Base-by-base conservation (phyloP, 2,113 vertebrate genomes). In the Taurulus bubalis region DNA sequence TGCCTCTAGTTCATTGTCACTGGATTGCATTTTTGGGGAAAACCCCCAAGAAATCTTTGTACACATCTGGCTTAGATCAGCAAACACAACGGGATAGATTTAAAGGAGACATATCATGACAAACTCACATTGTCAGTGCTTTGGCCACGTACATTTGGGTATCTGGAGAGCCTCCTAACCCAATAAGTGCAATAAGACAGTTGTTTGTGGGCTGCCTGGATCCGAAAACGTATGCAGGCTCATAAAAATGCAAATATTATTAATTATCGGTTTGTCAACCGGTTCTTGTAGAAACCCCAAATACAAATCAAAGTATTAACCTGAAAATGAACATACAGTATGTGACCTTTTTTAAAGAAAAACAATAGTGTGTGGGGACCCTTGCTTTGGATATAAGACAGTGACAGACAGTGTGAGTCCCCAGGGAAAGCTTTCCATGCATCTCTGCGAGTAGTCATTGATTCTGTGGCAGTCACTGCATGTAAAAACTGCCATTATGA, bases 401-500 rank as follows among this genome's bases (percentile, higher is more conserved):
- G 49, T 55, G 7, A 84, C 24, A 14, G 7, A 80, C 22, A 14
- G 42, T 47, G 49, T 40, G 32, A 56, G 53, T 24, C 88, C 70
- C 58, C 30, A 24, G 73, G 72, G 71, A 79, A 26, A 53, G 70
- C 83, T 75, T n/a, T 67, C 55, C 72, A 64, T n/a, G 18, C 77
- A 71, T n/a, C 59, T 71, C 59, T 64, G 64, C 76, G 63, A 32
- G 66, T 76, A 73, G 65, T 78, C 84, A 90, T 91, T 80, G 86
- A 91, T 90, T 89, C 70, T 63, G 49, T 73, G 30, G 49, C 62
- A 15, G 20, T 73, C 66, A 67, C 72, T 75, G 49, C 49, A 12
- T 78, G 69, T 36, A 76, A 81, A 47, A 75, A 47, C 77, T 59
- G 38, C 42, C 81, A 68, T 90, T 71, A 87, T 88, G 38, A 83